A percentile compares a stretch with the other conserved stretches of the same genome.
These are phyloP conservation scores for Sinocyclocheilus maitianheensis DNA, from an alignment of 2,113 vertebrate genomes.

Conservation along the genomic window DNA sequence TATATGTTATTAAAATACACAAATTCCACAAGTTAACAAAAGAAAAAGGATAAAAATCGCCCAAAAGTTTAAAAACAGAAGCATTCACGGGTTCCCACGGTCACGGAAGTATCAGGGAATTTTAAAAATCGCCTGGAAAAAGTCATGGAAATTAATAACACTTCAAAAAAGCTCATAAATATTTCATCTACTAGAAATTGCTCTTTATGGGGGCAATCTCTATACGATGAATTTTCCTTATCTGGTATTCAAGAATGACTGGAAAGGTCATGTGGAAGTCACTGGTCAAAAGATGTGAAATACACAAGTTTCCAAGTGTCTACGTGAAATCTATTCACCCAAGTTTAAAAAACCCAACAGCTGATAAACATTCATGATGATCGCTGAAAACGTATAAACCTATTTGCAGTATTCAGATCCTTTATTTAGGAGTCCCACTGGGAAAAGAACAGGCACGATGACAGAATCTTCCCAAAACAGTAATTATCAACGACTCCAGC, in stretches of 20 bases:
- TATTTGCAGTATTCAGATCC: constrained; percentile 4
- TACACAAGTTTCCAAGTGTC: not conserved
- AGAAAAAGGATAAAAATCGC: too few relatives aligned
- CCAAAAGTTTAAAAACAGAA: not conserved
- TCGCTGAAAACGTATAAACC: not conserved
- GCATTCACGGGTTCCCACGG: not conserved
- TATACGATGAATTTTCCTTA: not conserved
- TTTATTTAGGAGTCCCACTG: constrained; percentile 27
- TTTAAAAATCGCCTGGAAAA: not conserved
- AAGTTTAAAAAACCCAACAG: not conserved
- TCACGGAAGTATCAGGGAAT: not conserved
- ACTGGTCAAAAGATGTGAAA: not conserved
- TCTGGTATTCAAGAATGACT: not conserved
- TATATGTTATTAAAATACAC: not conserved
- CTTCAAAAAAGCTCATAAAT: constrained; percentile 10
- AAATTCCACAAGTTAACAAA: not conserved
- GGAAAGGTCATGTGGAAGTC: not conserved
- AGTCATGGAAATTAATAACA: not conserved
- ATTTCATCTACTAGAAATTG: constrained; percentile 27
- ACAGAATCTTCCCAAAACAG: constrained; percentile 33
- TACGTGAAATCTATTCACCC: constrained; percentile 1
- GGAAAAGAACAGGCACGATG: constrained; percentile 34
- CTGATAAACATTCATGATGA: constrained; percentile 23
- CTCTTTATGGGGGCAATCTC: not conserved
- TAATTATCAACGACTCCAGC: constrained; percentile 20